These are phyloP conservation scores for Autographa pulchrina DNA, from an alignment of 2,888 invertebrate genomes.

Conservation along the genomic window DNA sequence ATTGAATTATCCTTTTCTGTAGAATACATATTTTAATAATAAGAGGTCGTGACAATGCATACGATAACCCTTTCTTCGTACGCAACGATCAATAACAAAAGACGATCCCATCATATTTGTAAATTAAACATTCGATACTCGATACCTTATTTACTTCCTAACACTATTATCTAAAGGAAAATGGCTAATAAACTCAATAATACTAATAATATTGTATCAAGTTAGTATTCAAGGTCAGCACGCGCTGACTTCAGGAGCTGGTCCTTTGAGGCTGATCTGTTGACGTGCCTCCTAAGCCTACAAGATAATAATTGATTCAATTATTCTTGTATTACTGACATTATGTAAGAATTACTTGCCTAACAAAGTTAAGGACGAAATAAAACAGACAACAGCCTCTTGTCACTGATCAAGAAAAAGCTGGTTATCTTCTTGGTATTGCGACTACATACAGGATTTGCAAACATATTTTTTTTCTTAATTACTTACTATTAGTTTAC, in stretches of 20 bases:
- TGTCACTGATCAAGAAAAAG: too few relatives aligned
- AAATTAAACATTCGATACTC: too few relatives aligned
- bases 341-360: not conserved
- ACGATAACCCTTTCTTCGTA: not conserved
- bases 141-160: not conserved
- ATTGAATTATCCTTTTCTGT: not conserved
- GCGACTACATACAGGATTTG: too few relatives aligned
- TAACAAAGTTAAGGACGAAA: not conserved
- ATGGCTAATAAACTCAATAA: not conserved
- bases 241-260: constrained; percentile 9
- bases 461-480: too few relatives aligned
- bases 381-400: not conserved
- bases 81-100: not conserved
- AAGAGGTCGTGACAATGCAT: not conserved
- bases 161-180: not conserved
- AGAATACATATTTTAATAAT: not conserved
- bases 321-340: not conserved
- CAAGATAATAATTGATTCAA: not conserved
- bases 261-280: constrained; percentile 28
- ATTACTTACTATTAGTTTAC: too few relatives aligned
- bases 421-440: too few relatives aligned
- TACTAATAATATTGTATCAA: constrained; percentile 17
- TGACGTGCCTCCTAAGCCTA: not conserved
- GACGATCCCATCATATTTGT: not conserved
- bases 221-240: constrained; percentile 31